Conservation (phyloP, 2,797 vertebrate genomes). For the Alcedo atthis region DNA sequence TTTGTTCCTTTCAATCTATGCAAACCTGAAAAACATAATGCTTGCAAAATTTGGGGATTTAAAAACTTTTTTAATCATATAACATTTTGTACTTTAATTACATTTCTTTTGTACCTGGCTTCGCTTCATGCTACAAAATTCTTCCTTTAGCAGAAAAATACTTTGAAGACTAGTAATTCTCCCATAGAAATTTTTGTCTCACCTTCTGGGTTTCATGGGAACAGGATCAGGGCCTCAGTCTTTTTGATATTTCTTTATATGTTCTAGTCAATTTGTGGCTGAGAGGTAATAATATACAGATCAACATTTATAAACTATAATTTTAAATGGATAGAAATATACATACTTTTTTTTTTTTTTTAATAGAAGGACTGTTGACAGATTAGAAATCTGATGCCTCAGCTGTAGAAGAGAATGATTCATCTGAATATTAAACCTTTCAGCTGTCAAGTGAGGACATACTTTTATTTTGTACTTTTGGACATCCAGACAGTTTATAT, state of each 20-base stretch:
- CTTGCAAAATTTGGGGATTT: background rate
- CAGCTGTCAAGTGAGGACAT: constrained; percentile 22
- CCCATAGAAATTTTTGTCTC: background rate
- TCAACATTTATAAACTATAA: constrained; percentile 35
- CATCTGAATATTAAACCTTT: constrained; percentile 35
- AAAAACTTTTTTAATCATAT: background rate
- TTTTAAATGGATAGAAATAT: constrained; percentile 37
- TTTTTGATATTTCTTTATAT: constrained; percentile 4
- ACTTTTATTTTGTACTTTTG: constrained; percentile 27
- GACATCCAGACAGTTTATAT: background rate
- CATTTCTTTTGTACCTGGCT: constrained; percentile 34
- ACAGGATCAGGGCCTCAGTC: background rate
- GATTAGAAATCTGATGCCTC: constrained; percentile 12
- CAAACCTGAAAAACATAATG: constrained; percentile 2
- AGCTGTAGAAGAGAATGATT: constrained; percentile 37
- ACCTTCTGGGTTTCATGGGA: background rate
- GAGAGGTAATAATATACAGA: constrained; percentile 16
- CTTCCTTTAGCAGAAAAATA: background rate
- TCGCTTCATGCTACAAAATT: constrained; percentile 38
- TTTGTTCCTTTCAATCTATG: background rate
- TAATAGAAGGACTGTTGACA: constrained; percentile 19
- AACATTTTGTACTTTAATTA: constrained; percentile 17
- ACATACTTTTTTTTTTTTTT: background rate
- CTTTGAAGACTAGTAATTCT: constrained; percentile 2
- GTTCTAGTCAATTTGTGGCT: constrained; percentile 1